Percentiles rank a stretch among this genome's conserved stretches.
These are phyloP conservation scores for Protobothrops flavoviridis DNA, from an alignment of 2,113 vertebrate species.

Conservation along the genomic window DNA sequence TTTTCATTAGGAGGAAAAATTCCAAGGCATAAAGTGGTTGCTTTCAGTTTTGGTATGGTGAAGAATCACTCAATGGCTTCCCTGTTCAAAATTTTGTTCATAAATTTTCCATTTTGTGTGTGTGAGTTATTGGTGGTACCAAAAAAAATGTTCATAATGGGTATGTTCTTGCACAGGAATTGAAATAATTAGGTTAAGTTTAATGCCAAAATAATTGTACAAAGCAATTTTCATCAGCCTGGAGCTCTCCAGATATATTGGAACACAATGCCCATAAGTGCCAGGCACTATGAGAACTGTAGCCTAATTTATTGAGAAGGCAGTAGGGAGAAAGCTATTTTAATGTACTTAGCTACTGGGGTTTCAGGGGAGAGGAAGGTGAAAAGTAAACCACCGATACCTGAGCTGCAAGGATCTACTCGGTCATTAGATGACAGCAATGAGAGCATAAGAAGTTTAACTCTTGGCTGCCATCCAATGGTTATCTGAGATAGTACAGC, in stretches of 20 bases:
- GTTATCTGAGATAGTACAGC: background rate
- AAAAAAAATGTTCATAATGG: background rate
- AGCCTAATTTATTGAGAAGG: background rate
- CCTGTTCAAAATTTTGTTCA: background rate
- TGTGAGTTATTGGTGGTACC: background rate
- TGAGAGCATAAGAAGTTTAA: background rate
- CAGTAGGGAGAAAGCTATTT: background rate
- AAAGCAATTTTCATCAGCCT: background rate
- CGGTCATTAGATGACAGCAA: background rate
- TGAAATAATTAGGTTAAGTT: background rate
- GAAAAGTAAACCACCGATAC: background rate
- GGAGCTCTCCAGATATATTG: too few species aligned
- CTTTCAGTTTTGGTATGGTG: background rate
- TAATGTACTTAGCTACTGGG: background rate
- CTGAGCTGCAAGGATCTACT: background rate
- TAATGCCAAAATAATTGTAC: background rate
- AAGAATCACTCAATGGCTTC: background rate
- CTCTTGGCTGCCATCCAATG: background rate
- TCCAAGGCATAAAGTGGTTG: background rate
- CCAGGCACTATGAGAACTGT: background rate
- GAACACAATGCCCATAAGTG: background rate
- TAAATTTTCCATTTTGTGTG: background rate
- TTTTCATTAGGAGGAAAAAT: background rate
- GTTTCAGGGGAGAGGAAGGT: background rate
- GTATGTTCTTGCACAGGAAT: background rate